These are phyloP conservation scores for Phaonia tiefii DNA, from an alignment of 2,888 invertebrate genomes.

Conservation along the genomic window DNA sequence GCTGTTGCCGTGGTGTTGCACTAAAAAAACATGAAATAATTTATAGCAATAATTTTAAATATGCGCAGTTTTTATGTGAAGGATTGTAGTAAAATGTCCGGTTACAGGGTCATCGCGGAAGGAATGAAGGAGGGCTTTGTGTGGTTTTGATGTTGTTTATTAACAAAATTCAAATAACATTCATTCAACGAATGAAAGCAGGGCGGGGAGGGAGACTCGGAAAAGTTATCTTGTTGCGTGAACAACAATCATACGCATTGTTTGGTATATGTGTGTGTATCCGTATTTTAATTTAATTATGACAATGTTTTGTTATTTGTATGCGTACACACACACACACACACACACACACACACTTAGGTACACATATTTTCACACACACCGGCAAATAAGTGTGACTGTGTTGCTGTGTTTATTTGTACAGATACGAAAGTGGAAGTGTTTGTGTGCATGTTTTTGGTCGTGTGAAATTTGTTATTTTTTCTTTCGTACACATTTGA, in stretches of 20 bases:
- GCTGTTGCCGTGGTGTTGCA: neutral
- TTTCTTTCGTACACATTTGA: neutral
- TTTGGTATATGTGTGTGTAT: neutral
- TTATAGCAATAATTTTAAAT: slow-evolving; percentile 7
- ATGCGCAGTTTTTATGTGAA: neutral
- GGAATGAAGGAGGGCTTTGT: neutral
- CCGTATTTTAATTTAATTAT: slow-evolving; percentile 21
- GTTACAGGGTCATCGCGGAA: neutral
- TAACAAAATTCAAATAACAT: too few species aligned
- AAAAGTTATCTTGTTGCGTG: neutral
- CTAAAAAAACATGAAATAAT: slow-evolving; percentile 14
- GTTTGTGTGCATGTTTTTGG: slow-evolving; percentile 8
- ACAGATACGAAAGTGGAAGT: neutral
- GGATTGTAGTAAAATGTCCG: neutral
- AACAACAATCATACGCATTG: slow-evolving; percentile 22
- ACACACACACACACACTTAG: neutral
- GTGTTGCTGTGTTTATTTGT: neutral
- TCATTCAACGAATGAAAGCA: too few species aligned
- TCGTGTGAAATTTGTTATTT: neutral
- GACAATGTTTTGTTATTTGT: slow-evolving; percentile 9
- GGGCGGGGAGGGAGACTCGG: neutral
- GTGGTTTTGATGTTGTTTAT: slow-evolving; percentile 1
- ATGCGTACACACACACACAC: neutral
- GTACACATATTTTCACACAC: neutral
- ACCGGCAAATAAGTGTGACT: too few species aligned